These are phyloP conservation scores for Oxygymnocypris stewartii DNA, from an alignment of 2,113 vertebrate genomes.

Conservation along the genomic window DNA sequence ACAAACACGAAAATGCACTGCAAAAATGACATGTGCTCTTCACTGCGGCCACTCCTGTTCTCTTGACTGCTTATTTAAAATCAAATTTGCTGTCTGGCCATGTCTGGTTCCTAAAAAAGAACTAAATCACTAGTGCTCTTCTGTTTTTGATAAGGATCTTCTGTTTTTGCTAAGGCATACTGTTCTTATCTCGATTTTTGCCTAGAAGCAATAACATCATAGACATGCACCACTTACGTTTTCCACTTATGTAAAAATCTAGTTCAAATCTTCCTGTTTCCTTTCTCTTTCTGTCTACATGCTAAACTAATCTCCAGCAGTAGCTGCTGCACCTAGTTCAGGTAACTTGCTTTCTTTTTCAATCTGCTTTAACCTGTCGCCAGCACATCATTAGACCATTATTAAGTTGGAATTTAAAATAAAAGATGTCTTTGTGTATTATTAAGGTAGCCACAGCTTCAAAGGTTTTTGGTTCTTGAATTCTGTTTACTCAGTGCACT, in stretches of 20 bases:
- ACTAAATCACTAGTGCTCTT: not conserved
- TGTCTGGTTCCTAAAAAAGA: not conserved
- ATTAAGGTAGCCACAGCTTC: not conserved
- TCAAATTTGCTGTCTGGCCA: not conserved
- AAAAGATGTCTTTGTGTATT: not conserved
- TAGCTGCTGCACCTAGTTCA: slow-evolving; percentile 2
- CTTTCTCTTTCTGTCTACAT: slow-evolving; percentile 35
- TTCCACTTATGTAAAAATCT: not conserved
- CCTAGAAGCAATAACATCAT: not conserved
- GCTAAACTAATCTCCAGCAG: slow-evolving; percentile 30
- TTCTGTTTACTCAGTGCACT: not conserved
- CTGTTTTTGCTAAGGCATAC: not conserved
- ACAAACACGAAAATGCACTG: not conserved
- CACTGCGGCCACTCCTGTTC: not conserved
- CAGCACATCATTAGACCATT: slow-evolving; percentile 7
- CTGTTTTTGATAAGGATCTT: not conserved
- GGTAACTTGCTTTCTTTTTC: slow-evolving; percentile 28
- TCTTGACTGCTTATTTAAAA: not conserved
- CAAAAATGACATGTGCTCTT: not conserved
- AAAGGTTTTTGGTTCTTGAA: not conserved
- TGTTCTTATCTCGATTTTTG: not conserved
- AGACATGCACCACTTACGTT: not conserved
- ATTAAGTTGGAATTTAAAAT: not conserved
- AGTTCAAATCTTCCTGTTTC: not conserved
- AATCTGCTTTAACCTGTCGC: not conserved